Percentiles rank a stretch among this genome's conserved stretches.
These are phyloP conservation scores for Portunus trituberculatus DNA, from an alignment of 1,140 invertebrate species.

Conservation along the genomic window DNA sequence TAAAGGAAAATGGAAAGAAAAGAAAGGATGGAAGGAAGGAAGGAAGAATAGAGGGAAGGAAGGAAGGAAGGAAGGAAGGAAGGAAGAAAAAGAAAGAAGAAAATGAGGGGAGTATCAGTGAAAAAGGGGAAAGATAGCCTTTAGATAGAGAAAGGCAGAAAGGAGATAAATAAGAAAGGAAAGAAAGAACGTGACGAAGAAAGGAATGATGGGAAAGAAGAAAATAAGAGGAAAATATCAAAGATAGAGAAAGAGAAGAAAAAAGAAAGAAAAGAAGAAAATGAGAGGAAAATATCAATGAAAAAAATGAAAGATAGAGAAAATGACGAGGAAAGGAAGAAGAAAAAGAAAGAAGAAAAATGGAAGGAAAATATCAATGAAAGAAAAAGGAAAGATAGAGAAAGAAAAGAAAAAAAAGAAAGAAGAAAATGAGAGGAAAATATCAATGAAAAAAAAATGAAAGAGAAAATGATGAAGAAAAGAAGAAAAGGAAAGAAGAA, in stretches of 20 bases:
- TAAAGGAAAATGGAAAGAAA: neutral
- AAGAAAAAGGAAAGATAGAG: too few species aligned
- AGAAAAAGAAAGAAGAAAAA: neutral
- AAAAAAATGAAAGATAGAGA: neutral
- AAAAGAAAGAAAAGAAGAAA: too few species aligned
- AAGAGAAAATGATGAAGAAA: neutral
- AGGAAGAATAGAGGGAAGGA: neutral
- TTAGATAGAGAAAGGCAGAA: neutral
- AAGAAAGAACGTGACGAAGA: neutral
- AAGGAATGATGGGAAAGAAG: neutral
- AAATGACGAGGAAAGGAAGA: neutral
- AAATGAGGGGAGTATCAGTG: too few species aligned
- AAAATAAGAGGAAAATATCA: neutral
- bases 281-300: neutral
- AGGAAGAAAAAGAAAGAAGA: too few species aligned
- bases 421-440: neutral
- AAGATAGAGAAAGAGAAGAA: neutral
- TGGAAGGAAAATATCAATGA: too few species aligned
- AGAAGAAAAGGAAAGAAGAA: neutral
- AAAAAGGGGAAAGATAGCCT: neutral
- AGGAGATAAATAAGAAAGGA: neutral
- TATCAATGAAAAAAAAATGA: neutral
- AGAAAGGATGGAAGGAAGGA: too few species aligned
- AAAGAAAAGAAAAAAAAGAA: too few species aligned
- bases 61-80: neutral